These are phyloP conservation scores for Meganola albula DNA, from an alignment of 2,888 invertebrate genomes.

Conservation along the genomic window DNA sequence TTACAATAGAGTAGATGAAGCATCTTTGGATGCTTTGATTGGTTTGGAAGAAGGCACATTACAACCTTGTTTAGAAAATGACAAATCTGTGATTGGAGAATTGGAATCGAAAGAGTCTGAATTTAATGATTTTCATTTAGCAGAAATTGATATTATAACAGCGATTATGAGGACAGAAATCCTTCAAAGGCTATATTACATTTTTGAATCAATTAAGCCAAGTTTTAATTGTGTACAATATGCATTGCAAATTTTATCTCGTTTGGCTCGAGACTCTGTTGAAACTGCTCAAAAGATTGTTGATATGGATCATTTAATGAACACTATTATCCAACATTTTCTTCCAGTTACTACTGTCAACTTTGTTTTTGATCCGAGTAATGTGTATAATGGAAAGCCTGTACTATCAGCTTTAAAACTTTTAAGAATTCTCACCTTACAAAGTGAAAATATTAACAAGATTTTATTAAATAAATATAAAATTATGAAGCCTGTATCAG, in stretches of 20 bases:
- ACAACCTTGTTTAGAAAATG: constrained; percentile 79
- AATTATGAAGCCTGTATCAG: constrained; percentile 72
- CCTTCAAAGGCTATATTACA: constrained; percentile 84
- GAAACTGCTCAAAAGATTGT: constrained; percentile 81
- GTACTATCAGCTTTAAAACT: constrained; percentile 84
- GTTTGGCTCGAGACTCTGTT: constrained; percentile 87
- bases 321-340: constrained; percentile 78
- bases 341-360: constrained; percentile 63
- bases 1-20: constrained; percentile 87
- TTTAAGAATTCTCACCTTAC: constrained; percentile 82
- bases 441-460: constrained; percentile 74
- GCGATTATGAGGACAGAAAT: constrained; percentile 86
- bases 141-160: constrained; percentile 88
- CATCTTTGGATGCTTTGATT: constrained; percentile 81
- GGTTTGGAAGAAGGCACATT: constrained; percentile 81
- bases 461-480: constrained; percentile 73
- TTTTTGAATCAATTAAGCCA: constrained; percentile 83
- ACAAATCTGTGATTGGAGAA: constrained; percentile 73
- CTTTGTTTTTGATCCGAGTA: constrained; percentile 55
- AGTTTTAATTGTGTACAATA: constrained; percentile 84
- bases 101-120: constrained; percentile 76
- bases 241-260: constrained; percentile 86
- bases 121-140: constrained; percentile 91
- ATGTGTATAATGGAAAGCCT: constrained; percentile 80
- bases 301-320: constrained; percentile 80